phyloP scores from a whole-genome alignment of 2,797 vertebrate species.

The Urosaurus nigricauda region DNA sequence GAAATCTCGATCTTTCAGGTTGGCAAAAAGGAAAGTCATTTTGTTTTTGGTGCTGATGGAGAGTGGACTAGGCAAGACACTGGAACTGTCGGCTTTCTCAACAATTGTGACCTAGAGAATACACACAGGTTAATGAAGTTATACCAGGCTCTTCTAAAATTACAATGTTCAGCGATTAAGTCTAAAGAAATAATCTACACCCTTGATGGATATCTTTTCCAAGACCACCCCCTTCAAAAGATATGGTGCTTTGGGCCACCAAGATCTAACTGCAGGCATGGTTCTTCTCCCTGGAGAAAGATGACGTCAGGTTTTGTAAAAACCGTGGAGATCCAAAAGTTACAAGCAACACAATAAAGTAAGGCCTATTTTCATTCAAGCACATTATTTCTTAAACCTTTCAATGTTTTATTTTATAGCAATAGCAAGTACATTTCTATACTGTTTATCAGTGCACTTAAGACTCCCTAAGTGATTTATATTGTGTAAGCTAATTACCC shows the following conservation, averaged over 20 bases:
- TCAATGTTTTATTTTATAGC: background rate
- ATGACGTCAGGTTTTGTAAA: background rate
- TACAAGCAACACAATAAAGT: background rate
- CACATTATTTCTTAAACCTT: background rate
- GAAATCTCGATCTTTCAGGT: slow-evolving; percentile 96
- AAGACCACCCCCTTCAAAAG: background rate
- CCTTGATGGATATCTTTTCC: background rate
- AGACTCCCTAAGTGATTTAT: too few species aligned
- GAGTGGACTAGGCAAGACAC: slow-evolving; percentile 93
- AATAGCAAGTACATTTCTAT: too few species aligned
- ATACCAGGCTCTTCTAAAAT: background rate
- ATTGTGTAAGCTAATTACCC: too few species aligned
- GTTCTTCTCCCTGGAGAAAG: background rate
- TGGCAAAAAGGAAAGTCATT: slow-evolving; percentile 98
- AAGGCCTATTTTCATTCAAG: background rate
- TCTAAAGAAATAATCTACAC: background rate
- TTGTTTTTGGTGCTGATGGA: slow-evolving; percentile 98
- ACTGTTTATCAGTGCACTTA: too few species aligned
- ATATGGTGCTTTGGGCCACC: background rate
- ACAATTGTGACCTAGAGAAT: slow-evolving; percentile 91
- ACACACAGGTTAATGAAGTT: slow-evolving; percentile 43
- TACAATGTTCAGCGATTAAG: background rate
- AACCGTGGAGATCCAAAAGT: background rate
- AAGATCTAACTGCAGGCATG: background rate
- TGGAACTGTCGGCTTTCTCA: slow-evolving; percentile 96